These are phyloP conservation scores for Myiopsitta monachus DNA, from an alignment of 2,113 vertebrate species.

Conservation along the genomic window DNA sequence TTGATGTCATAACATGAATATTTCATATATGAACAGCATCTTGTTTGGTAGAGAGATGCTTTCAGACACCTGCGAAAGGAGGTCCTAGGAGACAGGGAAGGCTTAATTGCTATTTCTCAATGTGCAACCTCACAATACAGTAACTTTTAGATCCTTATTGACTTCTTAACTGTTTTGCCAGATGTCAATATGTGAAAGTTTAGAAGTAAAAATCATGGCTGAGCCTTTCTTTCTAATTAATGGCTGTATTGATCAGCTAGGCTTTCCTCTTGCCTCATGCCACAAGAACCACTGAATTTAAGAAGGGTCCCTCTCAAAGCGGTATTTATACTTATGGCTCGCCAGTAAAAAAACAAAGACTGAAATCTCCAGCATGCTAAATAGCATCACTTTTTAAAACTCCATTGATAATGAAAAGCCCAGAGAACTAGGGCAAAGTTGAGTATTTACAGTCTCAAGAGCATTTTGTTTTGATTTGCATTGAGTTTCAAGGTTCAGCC, in stretches of 20 bases:
- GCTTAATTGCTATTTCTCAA: neutral
- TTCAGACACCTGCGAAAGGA: neutral
- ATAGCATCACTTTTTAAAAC: neutral
- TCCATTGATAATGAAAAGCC: neutral
- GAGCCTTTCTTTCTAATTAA: conserved; percentile 39
- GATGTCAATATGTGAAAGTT: conserved; percentile 7
- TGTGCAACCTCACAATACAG: neutral
- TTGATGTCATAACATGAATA: conserved; percentile 55
- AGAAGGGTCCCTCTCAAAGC: neutral
- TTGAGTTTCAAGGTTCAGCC: conserved; percentile 13
- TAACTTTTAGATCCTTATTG: conserved; percentile 11
- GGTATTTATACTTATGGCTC: neutral
- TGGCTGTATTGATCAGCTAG: neutral
- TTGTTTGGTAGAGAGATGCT: neutral
- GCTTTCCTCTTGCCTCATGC: neutral
- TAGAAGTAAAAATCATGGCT: neutral
- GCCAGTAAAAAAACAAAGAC: neutral
- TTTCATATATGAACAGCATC: conserved; percentile 50
- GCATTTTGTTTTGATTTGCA: conserved; percentile 17
- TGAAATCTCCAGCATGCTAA: neutral
- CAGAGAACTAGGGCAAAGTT: neutral
- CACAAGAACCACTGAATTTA: neutral
- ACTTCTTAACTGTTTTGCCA: conserved; percentile 24
- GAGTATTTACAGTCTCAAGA: neutral
- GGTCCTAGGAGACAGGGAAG: neutral